Evolutionary conservation across 2,888 invertebrate genomes (phyloP).

Genomic region (Silvanus unidentatus): DNA sequence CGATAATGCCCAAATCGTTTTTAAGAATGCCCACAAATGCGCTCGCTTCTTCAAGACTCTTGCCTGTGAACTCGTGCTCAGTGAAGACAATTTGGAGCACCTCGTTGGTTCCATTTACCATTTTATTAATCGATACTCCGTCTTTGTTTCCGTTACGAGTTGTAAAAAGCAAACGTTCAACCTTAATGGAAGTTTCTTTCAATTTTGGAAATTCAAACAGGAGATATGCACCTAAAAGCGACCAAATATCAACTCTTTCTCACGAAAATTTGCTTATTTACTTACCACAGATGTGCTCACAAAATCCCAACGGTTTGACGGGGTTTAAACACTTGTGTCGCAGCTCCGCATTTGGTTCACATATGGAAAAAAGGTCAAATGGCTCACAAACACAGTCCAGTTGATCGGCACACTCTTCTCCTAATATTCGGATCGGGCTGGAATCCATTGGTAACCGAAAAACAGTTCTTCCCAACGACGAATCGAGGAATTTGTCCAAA

Average conservation of each 20-base stretch:
- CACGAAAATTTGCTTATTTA: neutral
- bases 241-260: neutral
- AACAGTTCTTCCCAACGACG: no score
- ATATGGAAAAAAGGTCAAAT: no score
- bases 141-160: no score
- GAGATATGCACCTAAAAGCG: conserved; percentile 23
- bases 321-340: conserved; percentile 12
- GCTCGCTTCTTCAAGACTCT: conserved; percentile 23
- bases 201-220: conserved; percentile 7
- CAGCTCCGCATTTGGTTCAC: no score
- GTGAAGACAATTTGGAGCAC: conserved; percentile 31
- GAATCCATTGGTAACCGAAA: no score
- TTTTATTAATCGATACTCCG: conserved; percentile 28
- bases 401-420: no score
- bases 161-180: conserved; percentile 9
- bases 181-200: neutral
- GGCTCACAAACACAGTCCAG: no score
- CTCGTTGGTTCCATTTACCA: conserved; percentile 13
- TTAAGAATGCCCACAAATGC: neutral
- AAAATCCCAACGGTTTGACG: conserved; percentile 13
- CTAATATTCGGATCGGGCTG: no score
- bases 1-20: neutral
- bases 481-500: no score
- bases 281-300: conserved; percentile 15
- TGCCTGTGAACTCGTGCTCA: conserved; percentile 30